phyloP scores from a whole-genome alignment of 2,888 invertebrate genomes.

The Caenorhabditis imperialis region DNA sequence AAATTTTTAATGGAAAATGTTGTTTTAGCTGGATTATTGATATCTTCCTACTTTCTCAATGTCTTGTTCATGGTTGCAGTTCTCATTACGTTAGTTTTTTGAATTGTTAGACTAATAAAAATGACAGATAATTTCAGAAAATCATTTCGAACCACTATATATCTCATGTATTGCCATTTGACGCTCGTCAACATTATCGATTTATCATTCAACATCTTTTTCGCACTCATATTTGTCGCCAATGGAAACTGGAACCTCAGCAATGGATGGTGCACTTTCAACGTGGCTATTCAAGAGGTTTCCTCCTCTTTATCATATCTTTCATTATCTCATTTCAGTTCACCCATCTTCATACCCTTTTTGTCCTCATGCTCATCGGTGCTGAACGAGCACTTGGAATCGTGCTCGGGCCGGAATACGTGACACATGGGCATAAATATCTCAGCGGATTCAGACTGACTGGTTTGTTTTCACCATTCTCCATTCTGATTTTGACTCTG shows the following conservation, averaged over 20 bases:
- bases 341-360: conserved; percentile 67
- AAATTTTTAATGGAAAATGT: neutral
- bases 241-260: conserved; percentile 72
- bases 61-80: conserved; percentile 67
- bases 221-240: conserved; percentile 70
- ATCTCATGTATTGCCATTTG: conserved; percentile 57
- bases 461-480: conserved; percentile 2
- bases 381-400: conserved; percentile 70
- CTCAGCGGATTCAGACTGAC: conserved; percentile 34
- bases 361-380: conserved; percentile 71
- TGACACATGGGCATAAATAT: conserved; percentile 32
- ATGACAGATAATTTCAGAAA: conserved; percentile 26
- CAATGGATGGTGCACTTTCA: conserved; percentile 65
- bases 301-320: neutral
- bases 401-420: conserved; percentile 48
- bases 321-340: too few relatives aligned
- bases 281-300: conserved; percentile 73
- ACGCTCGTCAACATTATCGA: conserved; percentile 56
- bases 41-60: conserved; percentile 69
- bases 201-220: conserved; percentile 64
- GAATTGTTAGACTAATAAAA: neutral
- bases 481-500: neutral
- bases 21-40: conserved; percentile 61
- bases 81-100: conserved; percentile 62
- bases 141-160: conserved; percentile 44